phyloP scores from a whole-genome alignment of 2,888 invertebrate species.

The Pelosia muscerda region DNA sequence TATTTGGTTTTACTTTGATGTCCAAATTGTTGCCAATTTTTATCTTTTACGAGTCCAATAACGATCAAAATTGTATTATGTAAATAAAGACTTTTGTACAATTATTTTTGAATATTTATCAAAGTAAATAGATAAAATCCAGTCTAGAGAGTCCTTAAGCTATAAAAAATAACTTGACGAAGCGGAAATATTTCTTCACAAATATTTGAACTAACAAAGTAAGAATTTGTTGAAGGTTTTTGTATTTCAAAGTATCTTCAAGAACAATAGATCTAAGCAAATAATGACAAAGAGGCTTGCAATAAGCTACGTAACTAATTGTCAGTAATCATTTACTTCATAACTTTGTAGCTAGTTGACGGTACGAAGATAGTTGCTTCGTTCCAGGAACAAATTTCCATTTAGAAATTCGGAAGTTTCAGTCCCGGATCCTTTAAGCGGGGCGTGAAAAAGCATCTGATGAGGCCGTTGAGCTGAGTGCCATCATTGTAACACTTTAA shows the following conservation, averaged over 20 bases:
- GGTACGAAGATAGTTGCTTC: not conserved
- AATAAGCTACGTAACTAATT: slow-evolving; percentile 1
- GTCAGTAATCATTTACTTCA: not conserved
- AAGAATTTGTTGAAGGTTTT: not conserved
- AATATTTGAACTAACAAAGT: slow-evolving; percentile 4
- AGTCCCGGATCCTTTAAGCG: too few relatives aligned
- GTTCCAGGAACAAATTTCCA: not conserved
- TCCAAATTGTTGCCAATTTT: slow-evolving; percentile 46
- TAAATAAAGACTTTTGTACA: slow-evolving; percentile 38
- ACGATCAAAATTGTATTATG: slow-evolving; percentile 34
- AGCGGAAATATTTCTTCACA: not conserved
- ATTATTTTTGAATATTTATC: slow-evolving; percentile 32
- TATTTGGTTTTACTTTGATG: slow-evolving; percentile 45
- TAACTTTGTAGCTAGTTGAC: not conserved
- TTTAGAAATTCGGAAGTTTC: not conserved
- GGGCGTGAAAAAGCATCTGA: too few relatives aligned
- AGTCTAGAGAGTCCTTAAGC: not conserved
- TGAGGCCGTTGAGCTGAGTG: too few relatives aligned
- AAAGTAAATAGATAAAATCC: slow-evolving; percentile 18
- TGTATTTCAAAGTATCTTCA: not conserved
- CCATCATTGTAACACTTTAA: too few relatives aligned
- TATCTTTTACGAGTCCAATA: slow-evolving; percentile 34
- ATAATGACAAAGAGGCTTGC: not conserved
- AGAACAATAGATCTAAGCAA: not conserved
- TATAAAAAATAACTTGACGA: not conserved